These are phyloP conservation scores for Phocoena phocoena DNA, from an alignment of 2,113 vertebrate genomes.

Conservation along the genomic window DNA sequence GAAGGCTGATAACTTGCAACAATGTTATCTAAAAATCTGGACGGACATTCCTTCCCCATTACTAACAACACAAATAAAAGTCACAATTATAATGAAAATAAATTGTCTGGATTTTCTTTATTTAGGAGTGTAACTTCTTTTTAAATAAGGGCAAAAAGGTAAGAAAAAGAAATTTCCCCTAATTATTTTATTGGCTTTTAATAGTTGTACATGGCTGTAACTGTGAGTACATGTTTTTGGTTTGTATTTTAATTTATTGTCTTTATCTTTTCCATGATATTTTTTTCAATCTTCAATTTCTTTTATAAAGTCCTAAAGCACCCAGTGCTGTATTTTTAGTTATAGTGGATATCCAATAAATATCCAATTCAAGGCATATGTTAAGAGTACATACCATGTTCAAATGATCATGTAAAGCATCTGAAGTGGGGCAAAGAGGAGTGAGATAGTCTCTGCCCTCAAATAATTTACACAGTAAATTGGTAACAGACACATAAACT, in stretches of 20 bases:
- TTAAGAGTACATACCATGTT: neutral
- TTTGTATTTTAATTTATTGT: neutral
- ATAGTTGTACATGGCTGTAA: neutral
- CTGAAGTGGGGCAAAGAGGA: neutral
- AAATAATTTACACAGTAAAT: neutral
- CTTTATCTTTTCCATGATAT: neutral
- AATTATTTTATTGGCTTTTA: neutral
- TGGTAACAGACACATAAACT: neutral
- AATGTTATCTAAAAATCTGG: slow-evolving; percentile 20
- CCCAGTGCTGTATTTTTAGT: neutral
- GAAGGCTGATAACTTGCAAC: neutral
- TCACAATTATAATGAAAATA: neutral
- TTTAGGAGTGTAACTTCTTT: neutral
- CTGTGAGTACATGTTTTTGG: neutral
- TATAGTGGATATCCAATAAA: neutral
- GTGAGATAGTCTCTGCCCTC: neutral
- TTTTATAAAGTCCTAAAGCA: neutral
- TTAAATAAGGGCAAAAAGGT: neutral
- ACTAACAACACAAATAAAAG: neutral
- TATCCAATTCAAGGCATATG: neutral
- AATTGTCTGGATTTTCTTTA: slow-evolving; percentile 31
- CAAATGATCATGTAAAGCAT: neutral
- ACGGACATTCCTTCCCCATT: neutral
- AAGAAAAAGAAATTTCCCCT: neutral
- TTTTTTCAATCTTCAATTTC: slow-evolving; percentile 7